Base-by-base conservation (phyloP, 2,797 vertebrate genomes). In the Octomys mimax region DNA sequence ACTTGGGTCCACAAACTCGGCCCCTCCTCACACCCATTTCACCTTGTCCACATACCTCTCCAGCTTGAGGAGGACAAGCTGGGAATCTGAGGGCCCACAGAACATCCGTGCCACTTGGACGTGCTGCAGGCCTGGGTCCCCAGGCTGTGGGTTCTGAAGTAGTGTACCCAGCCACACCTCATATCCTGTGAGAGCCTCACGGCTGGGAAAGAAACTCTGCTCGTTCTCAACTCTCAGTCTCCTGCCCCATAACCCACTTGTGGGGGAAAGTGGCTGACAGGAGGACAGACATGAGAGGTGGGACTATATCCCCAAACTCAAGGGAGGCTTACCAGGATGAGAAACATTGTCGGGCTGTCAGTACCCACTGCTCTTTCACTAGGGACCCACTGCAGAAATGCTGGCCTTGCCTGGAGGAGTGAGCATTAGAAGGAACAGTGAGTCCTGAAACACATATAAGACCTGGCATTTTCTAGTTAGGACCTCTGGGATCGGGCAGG, bases 351-450 rank as follows among this genome's bases (percentile, higher is more conserved):
- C 99, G 99, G 9, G 99, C 99, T 97, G 99, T 99, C 98, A 99
- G 99, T 96, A 99, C 99, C 99, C 99, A 99, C 98, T 99, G 99
- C 96, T 99, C 98, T 97, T 99, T 99, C 93, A 99, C 99, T 97
- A 99, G 97, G 68, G 99, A 99, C 0, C 99, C 99, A 52, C 99
- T 99, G 2, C 99, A 99, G 98, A 99, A 99, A 98, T 99, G 99
- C 92, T 99, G 97, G 24, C 99, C 99, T 24, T 99, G 99, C 98
- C 99, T 99, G 97, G 0, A 75, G 57, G 49, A 95, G 54, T 57
- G 26, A 3, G 13, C 12, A 11, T 57, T 6, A 92, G n/a, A 52
- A 66, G 42, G 5, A 42, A n/a, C 12, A 7, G 19, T 79, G 68
- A 90, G 57, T 57, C 36, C 78, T 49, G 5, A 16, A 46, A 28